Percentiles rank a stretch among this genome's conserved stretches.
These are phyloP conservation scores for Ammospiza nelsoni DNA, from an alignment of 2,113 vertebrate genomes.

Conservation along the genomic window DNA sequence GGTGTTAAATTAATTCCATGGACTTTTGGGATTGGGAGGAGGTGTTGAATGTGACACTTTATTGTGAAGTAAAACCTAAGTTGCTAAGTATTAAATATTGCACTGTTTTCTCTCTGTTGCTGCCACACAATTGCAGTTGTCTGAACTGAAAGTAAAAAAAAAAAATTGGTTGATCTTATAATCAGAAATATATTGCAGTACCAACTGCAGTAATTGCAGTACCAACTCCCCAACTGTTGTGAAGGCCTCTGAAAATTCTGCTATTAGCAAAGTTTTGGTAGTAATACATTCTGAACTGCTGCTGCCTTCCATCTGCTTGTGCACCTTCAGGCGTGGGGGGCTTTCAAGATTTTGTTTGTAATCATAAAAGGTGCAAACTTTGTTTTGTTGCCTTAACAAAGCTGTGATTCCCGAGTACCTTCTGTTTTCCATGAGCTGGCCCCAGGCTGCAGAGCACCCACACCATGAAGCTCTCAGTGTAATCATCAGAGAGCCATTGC, in stretches of 20 bases:
- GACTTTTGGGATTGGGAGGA: background rate
- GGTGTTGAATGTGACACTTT: background rate
- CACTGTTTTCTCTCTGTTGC: background rate
- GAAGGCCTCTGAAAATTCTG: background rate
- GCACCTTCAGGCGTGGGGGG: accelerated
- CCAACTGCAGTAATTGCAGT: background rate
- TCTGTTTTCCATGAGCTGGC: background rate
- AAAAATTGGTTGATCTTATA: background rate
- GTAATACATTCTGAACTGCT: background rate
- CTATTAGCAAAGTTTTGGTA: background rate
- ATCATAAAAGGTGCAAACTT: background rate
- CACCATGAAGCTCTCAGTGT: background rate
- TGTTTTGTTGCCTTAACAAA: background rate
- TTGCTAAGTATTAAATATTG: background rate
- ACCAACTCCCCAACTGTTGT: background rate
- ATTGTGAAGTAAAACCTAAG: background rate
- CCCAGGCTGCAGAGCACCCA: background rate
- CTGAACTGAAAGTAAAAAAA: background rate
- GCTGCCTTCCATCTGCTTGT: background rate
- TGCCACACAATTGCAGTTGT: background rate
- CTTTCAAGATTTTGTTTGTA: background rate
- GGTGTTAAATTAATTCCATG: background rate
- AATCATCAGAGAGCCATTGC: background rate
- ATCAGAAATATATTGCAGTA: background rate
- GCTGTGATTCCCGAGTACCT: background rate